These are phyloP conservation scores for Apostichopus japonicus DNA, from an alignment of 35 echinoderm and acorn worm genomes.

Conservation along the genomic window DNA sequence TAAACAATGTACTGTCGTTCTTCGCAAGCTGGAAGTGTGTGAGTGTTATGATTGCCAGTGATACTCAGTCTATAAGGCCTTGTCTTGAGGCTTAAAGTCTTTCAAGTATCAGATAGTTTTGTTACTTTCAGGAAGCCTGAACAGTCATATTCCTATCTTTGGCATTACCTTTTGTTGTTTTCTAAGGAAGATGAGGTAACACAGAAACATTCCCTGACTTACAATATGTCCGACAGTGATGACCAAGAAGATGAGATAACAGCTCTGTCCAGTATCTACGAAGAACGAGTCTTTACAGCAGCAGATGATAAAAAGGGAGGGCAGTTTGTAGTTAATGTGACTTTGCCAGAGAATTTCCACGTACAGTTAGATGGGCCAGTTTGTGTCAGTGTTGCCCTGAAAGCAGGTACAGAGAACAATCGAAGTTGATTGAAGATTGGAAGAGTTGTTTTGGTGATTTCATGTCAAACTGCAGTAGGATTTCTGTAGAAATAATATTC, in stretches of 20 bases:
- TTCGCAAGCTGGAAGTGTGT: too few species aligned
- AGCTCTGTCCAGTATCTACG: slow-evolving; percentile 66
- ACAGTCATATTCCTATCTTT: too few species aligned
- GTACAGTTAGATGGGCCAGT: background rate
- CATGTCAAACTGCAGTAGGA: background rate
- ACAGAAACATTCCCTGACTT: background rate
- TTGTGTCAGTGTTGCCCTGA: slow-evolving; percentile 12
- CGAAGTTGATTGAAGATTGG: background rate
- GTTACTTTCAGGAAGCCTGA: too few species aligned
- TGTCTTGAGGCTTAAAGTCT: too few species aligned
- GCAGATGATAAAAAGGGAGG: slow-evolving; percentile 63
- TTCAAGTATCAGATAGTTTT: too few species aligned
- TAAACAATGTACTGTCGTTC: too few species aligned
- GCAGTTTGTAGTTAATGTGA: slow-evolving; percentile 57
- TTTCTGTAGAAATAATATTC: background rate
- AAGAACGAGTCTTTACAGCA: slow-evolving; percentile 55
- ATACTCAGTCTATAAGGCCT: too few species aligned
- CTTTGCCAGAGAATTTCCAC: slow-evolving; percentile 29
- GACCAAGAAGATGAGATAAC: slow-evolving; percentile 68
- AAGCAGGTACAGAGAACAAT: slow-evolving; percentile 28
- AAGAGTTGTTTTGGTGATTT: background rate
- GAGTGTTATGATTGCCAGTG: too few species aligned
- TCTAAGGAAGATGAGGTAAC: slow-evolving; percentile 23
- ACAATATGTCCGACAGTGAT: slow-evolving; percentile 26
- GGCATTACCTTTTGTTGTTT: background rate